A percentile compares a stretch with the other conserved stretches of the same genome.
Evolutionary conservation across 2,113 vertebrate species (phyloP).

Genomic region (Toxostoma redivivum): DNA sequence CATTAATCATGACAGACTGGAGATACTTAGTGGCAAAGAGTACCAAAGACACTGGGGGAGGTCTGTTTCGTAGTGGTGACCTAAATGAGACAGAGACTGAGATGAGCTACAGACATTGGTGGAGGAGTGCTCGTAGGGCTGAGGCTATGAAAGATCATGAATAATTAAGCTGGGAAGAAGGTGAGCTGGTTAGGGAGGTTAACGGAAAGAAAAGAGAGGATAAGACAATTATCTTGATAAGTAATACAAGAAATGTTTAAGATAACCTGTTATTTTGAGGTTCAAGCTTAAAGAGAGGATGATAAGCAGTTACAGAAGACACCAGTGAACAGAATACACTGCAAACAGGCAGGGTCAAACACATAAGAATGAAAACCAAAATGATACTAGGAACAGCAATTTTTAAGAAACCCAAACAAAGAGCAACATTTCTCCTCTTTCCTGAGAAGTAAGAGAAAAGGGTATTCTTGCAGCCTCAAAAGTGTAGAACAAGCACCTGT

Average conservation of each 20-base stretch:
- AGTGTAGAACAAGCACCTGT: background rate
- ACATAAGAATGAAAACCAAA: background rate
- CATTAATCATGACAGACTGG: background rate
- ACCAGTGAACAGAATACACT: background rate
- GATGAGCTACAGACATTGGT: background rate
- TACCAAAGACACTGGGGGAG: background rate
- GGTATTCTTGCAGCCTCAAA: background rate
- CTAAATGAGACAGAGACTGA: background rate
- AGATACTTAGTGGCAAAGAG: background rate
- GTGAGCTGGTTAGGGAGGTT: background rate
- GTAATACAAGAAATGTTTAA: background rate
- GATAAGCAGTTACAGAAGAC: background rate
- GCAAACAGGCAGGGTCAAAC: background rate
- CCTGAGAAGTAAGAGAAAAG: background rate
- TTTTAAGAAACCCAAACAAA: background rate
- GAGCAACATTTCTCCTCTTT: background rate
- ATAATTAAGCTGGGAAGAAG: background rate
- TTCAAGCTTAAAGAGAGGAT: background rate
- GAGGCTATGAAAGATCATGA: background rate
- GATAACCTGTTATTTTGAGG: background rate
- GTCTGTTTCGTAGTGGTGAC: background rate
- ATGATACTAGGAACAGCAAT: background rate
- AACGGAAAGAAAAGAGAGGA: background rate
- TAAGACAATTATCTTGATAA: background rate
- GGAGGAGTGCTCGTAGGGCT: background rate